phyloP scores from a whole-genome alignment of 2,113 vertebrate genomes.

The Donacobius atricapilla region DNA sequence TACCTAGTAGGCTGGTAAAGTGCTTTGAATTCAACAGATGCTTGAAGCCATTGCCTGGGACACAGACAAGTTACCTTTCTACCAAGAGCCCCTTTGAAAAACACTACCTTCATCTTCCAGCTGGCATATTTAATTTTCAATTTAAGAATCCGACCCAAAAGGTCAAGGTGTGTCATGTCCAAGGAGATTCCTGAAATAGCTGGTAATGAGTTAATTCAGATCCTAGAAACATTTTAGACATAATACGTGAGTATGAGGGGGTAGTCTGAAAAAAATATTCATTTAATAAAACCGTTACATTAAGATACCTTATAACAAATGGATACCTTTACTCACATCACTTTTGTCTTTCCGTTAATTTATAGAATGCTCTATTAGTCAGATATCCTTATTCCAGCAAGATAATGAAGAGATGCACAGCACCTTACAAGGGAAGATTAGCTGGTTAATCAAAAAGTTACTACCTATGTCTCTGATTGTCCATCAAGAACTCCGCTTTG shows the following conservation, averaged over 20 bases:
- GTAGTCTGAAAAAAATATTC: background rate
- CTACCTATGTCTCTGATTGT: background rate
- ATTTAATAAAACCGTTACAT: background rate
- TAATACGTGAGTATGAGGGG: background rate
- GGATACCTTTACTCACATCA: background rate
- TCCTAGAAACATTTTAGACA: background rate
- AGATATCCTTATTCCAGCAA: background rate
- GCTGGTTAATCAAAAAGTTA: background rate
- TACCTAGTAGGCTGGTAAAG: background rate
- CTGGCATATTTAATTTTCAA: background rate
- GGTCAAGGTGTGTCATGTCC: background rate
- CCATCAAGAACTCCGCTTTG: background rate
- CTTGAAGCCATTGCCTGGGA: background rate
- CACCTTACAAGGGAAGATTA: background rate
- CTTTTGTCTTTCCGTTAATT: background rate
- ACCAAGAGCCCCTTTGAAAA: background rate
- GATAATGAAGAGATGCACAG: background rate
- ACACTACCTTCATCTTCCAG: background rate
- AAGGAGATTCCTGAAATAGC: background rate
- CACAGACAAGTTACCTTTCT: background rate
- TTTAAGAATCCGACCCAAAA: background rate
- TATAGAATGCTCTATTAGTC: background rate
- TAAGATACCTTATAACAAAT: background rate
- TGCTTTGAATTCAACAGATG: background rate
- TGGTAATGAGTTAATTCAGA: background rate